Evolutionary conservation across 2,888 invertebrate genomes (phyloP), one percentile per base, ranked within the genome.

Genomic region (Tetranychus truncatus): DNA sequence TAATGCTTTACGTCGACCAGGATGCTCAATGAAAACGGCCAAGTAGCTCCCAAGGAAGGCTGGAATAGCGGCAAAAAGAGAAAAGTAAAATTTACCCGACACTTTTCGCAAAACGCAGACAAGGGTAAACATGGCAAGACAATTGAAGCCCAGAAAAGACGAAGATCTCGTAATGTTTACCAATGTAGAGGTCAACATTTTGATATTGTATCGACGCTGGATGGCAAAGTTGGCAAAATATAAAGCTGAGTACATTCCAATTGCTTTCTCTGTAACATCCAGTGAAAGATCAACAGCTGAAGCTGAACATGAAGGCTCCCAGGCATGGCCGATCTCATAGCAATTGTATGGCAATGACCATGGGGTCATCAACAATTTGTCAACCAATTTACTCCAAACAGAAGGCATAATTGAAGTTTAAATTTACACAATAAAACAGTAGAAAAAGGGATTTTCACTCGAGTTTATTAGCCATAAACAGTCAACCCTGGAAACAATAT

Each of bases 291-390:
- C 76, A 1, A 76, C 45, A 44, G 72, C 72, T 44, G 76, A 72
- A 15, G 76, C 74, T 44, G 74, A 69, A 69, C 77, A 77, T 21
- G 80, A 80, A 3, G 83, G 83, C 20, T 82, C 81, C 84, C 84
- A 84, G 5, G 82, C 81, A 77, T 84, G 84, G 71, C 82, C 82
- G 20, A 71, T 20, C 71, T 90, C 88, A 79, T 87, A 85, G 82
- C 92, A 91, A 73, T 85, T 84, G 46, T 85, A 84, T 18, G 84
- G 81, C 75, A 89, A 83, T 9, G 86, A 84, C 75, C 83, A 80
- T 81, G 87, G 87, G 81, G 74, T 75, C 87, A 87, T 77, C 82
- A 78, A 76, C 74, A 78, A 67, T 76, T 78, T 44, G 76, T 66
- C 71, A 9, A 15, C 15, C 5, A 72, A 21, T 45, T 72, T 72